Percentiles rank a stretch among this genome's conserved stretches.
Conservation (phyloP, 2,113 vertebrate species). For the Triplophysa siluroides region DNA sequence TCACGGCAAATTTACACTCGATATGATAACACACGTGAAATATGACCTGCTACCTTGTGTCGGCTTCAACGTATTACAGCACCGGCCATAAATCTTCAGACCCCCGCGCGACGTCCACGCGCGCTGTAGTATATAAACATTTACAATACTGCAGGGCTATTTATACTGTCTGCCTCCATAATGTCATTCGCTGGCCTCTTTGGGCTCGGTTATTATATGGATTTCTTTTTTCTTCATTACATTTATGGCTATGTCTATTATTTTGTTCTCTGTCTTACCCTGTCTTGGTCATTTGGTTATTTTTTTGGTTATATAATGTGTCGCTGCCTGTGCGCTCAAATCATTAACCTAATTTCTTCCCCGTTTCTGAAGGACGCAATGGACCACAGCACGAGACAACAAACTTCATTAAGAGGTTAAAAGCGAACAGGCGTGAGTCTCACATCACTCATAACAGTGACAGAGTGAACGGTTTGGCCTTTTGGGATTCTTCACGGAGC, state of each 20-base stretch:
- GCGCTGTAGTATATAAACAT: conserved; percentile 75
- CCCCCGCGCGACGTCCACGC: conserved; percentile 63
- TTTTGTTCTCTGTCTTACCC: conserved; percentile 59
- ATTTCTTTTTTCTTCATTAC: conserved; percentile 62
- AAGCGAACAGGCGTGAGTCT: conserved; percentile 50
- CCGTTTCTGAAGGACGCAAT: conserved; percentile 57
- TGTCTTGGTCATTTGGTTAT: conserved; percentile 62
- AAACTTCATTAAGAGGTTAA: conserved; percentile 63
- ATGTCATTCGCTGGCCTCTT: conserved; percentile 70
- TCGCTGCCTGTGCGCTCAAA: conserved; percentile 63
- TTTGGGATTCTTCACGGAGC: conserved; percentile 30
- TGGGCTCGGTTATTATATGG: conserved; percentile 71
- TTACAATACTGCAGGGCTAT: conserved; percentile 75
- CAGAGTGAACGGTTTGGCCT: conserved; percentile 45
- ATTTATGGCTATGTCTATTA: conserved; percentile 59
- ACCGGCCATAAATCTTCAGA: conserved; percentile 71
- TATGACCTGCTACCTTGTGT: conserved; percentile 74
- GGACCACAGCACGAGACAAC: conserved; percentile 60
- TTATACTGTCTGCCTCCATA: conserved; percentile 75
- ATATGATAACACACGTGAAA: conserved; percentile 77
- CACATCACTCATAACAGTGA: conserved; percentile 47
- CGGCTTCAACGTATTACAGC: conserved; percentile 69
- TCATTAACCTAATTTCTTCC: conserved; percentile 63
- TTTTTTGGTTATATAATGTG: conserved; percentile 61
- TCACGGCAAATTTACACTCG: conserved; percentile 74